These are phyloP conservation scores for Oegoconia quadripuncta DNA, from an alignment of 2,888 invertebrate species.

Conservation along the genomic window DNA sequence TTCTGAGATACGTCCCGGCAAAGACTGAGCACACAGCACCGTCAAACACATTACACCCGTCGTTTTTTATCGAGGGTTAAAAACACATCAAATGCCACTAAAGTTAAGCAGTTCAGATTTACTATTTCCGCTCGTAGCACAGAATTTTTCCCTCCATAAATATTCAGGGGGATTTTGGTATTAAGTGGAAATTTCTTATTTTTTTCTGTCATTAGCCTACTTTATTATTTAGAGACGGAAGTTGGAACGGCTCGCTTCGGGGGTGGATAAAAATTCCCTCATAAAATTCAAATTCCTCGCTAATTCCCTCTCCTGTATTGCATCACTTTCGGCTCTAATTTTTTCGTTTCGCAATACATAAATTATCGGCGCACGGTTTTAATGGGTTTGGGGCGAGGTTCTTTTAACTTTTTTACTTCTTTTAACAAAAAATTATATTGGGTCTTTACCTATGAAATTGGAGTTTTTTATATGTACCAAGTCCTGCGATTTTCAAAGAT, in stretches of 20 bases:
- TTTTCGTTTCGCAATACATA: conserved; percentile 8
- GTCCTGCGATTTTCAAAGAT: too few species aligned
- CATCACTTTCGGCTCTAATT: conserved; percentile 1
- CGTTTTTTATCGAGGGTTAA: too few species aligned
- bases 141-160: conserved; percentile 22
- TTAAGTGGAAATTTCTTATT: conserved; percentile 19
- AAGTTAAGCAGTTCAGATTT: neutral
- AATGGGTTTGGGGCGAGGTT: too few species aligned
- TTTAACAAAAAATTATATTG: too few species aligned
- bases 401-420: too few species aligned
- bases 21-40: too few species aligned
- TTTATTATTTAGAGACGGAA: conserved; percentile 28
- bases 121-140: conserved; percentile 1
- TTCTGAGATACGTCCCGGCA: too few species aligned
- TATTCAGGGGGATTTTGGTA: conserved; percentile 24
- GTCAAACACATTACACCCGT: too few species aligned
- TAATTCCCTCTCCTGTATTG: conserved; percentile 18
- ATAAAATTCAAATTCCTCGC: conserved; percentile 25
- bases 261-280: conserved; percentile 14
- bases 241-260: conserved; percentile 7
- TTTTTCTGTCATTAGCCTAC: conserved; percentile 27
- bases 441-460: too few species aligned
- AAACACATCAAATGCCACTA: too few species aligned
- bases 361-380: conserved; percentile 3
- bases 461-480: too few species aligned